These are phyloP conservation scores for Pomatostomus ruficeps DNA, from an alignment of 2,113 vertebrate genomes.

Conservation along the genomic window DNA sequence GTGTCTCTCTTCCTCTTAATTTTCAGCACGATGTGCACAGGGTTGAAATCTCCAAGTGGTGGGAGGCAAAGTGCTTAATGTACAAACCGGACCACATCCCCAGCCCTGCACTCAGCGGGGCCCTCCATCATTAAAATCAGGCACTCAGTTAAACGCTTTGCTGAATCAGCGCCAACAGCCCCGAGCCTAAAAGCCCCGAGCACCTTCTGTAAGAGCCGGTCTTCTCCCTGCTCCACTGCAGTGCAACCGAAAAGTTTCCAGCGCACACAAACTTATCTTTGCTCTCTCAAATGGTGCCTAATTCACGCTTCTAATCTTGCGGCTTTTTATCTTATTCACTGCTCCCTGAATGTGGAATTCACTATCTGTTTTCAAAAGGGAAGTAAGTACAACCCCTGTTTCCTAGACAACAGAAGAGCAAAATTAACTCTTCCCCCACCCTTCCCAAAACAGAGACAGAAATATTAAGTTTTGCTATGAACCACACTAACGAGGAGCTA, in stretches of 20 bases:
- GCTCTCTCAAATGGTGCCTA: conserved; percentile 12
- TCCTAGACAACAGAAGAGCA: conserved; percentile 55
- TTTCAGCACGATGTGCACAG: neutral
- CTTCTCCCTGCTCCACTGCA: neutral
- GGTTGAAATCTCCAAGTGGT: neutral
- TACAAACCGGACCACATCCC: neutral
- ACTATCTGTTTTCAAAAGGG: conserved; percentile 46
- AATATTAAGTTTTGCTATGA: neutral
- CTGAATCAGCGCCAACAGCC: neutral
- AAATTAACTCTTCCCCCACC: conserved; percentile 49
- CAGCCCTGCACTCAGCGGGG: neutral
- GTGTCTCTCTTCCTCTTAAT: neutral
- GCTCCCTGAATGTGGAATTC: conserved; percentile 43
- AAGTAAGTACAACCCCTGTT: conserved; percentile 40
- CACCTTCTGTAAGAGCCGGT: neutral
- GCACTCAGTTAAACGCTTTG: neutral
- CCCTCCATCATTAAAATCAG: neutral
- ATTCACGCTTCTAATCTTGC: conserved; percentile 48
- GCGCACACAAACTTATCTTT: neutral
- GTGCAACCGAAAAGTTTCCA: neutral
- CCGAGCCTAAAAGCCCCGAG: neutral
- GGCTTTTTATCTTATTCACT: conserved; percentile 44
- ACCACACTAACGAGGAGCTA: neutral
- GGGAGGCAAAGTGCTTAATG: neutral
- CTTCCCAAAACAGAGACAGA: neutral